A percentile compares a stretch with the other conserved stretches of the same genome.
Evolutionary conservation across 2,888 invertebrate genomes (phyloP).

Genomic region (Vanessa cardui): DNA sequence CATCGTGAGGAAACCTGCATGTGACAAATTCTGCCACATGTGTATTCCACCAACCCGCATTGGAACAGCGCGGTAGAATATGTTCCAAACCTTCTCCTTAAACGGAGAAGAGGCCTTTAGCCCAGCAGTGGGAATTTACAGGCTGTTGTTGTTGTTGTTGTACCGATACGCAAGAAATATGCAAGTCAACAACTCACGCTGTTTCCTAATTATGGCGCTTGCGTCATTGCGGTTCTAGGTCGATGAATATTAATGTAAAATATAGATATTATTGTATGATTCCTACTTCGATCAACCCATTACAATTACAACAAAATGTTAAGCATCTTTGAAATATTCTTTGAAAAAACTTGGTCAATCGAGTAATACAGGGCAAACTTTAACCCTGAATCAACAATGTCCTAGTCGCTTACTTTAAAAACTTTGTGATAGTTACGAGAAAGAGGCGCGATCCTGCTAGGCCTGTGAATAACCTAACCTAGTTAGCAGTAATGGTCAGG

Average conservation of each 20-base stretch:
- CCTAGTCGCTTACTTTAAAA: not conserved
- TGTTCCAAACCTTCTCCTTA: no score
- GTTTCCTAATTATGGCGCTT: not conserved
- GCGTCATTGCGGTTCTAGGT: not conserved
- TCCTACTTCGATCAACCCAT: no score
- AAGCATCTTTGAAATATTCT: not conserved
- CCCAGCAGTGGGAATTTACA: no score
- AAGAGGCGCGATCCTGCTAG: not conserved
- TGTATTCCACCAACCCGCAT: no score
- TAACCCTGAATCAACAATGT: not conserved
- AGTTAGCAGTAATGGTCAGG: slow-evolving; percentile 27
- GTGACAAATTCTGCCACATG: no score
- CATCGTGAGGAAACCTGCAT: no score
- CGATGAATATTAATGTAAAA: not conserved
- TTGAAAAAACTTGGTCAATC: not conserved
- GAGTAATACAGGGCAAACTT: not conserved
- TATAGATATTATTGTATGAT: not conserved
- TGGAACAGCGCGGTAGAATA: no score
- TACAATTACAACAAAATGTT: not conserved
- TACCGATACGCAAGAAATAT: not conserved
- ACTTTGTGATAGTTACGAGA: not conserved
- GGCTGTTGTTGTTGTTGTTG: no score
- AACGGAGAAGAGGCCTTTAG: no score
- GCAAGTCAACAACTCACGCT: not conserved
- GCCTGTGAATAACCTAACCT: slow-evolving; percentile 21